Base-by-base conservation (phyloP, 2,888 invertebrate species). In the Andricus quercusramuli region DNA sequence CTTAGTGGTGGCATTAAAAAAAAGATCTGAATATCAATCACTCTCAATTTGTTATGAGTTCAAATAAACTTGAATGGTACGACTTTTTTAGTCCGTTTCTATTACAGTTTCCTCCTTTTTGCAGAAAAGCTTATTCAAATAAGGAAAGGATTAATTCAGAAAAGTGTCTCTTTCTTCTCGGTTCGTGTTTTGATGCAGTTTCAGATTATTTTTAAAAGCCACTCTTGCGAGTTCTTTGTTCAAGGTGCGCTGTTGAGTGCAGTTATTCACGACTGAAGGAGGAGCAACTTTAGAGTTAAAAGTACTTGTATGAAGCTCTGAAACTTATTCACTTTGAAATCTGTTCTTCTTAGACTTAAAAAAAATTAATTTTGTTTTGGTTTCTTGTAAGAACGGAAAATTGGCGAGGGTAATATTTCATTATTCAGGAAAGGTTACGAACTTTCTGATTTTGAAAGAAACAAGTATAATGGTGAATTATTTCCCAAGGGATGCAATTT, bases 271-370 rank as follows among this genome's bases (percentile, higher is more conserved):
- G 70, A 70, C 70, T 70, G 70, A 51, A 51, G 44, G 47, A 70
- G 47, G 51, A 70, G 70, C 51, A 70, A 70, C 70, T 70, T 70
- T 70, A 20, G 47, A 70, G 70, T 70, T 70, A 70, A 70, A 70
- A 70, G 70, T 70, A 70, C 70, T 70, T 70, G 70, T 70, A 70
- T 70, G 70, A 70, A 51, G 47, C 29, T 70, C 70, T 70, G 47
- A 70, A 70, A 70, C 51, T 70, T 70, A 47, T 51, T 70, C 70
- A 70, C 70, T 70, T 70, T 70, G 70, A 70, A 70, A 70, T 70
- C 70, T 70, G 70, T 47, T 70, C 70, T 70, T 70, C 70, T 47
- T 29, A 32, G 70, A 47, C 70, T 70, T 70, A 56, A 56, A 56
- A 56, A n/a, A 70, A 70, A 70, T 70, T 51, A 51, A 70, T 70